phyloP scores from a whole-genome alignment of 2,113 vertebrate species.

The Tenrec ecaudatus region DNA sequence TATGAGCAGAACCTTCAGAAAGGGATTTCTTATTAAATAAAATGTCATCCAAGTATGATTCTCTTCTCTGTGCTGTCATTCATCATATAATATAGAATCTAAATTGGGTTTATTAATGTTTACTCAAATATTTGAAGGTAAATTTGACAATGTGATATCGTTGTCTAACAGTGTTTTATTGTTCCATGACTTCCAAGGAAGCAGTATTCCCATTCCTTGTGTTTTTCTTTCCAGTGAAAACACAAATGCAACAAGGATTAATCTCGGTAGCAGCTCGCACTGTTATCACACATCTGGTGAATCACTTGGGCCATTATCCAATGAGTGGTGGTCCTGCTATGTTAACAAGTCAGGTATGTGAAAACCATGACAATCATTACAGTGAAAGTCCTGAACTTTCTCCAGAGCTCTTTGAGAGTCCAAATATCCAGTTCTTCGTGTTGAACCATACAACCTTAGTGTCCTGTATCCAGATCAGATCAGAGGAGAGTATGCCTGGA shows the following conservation, averaged over 20 bases:
- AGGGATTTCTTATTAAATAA: slow-evolving; percentile 38
- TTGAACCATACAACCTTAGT: slow-evolving; percentile 96
- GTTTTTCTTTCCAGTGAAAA: slow-evolving; percentile 91
- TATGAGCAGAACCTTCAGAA: slow-evolving; percentile 63
- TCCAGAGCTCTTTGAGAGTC: slow-evolving; percentile 97
- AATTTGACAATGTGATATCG: slow-evolving; percentile 45
- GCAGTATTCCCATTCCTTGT: slow-evolving; percentile 52
- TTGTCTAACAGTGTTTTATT: slow-evolving; percentile 50
- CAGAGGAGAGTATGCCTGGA: slow-evolving; percentile 94
- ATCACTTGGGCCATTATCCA: slow-evolving; percentile 98
- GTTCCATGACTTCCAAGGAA: slow-evolving; percentile 45
- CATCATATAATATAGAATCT: slow-evolving; percentile 14
- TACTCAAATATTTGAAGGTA: slow-evolving; percentile 50
- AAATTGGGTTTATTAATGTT: slow-evolving; percentile 48
- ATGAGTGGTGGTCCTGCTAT: slow-evolving; percentile 98
- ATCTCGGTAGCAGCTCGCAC: slow-evolving; percentile 98
- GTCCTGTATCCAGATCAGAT: slow-evolving; percentile 92
- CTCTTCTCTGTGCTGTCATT: slow-evolving; percentile 41
- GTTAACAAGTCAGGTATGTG: slow-evolving; percentile 97
- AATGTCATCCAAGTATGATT: slow-evolving; percentile 28
- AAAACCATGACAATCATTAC: slow-evolving; percentile 98
- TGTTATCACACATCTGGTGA: slow-evolving; percentile 98
- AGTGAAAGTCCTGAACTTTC: slow-evolving; percentile 95
- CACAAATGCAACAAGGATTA: slow-evolving; percentile 96
- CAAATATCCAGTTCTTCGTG: slow-evolving; percentile 98